Evolutionary conservation across 35 echinoderm and acorn worm genomes (phyloP), one percentile per base, ranked within the genome.

Genomic region (Apostichopus japonicus): DNA sequence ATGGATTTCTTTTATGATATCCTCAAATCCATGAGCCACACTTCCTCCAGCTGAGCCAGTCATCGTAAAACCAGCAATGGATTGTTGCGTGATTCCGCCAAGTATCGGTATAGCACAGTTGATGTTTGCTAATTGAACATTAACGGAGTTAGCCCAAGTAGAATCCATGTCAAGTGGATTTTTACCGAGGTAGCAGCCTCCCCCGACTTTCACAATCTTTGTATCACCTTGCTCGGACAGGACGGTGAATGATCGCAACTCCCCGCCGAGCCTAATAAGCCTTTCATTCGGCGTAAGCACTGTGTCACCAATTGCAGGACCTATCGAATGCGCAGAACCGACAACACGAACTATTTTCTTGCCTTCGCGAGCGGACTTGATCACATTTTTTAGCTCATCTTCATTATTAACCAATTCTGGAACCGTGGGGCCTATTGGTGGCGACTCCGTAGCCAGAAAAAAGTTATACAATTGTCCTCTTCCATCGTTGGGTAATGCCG

Each of bases 1-100:
- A 65, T 91, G 89, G 13, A 91, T 91, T 27, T 91, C 89, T 23
- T 54, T 91, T 4, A 91, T 79, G 76, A 78, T 53, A 57, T 91
- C 89, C 78, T 55, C 89, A 52, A 91, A 91, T 10, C 72, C 71
- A 33, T 77, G 53, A 11, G 11, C 9, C 14, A 58, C 6, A 27
- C 89, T 91, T 65, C 44, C 89, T 23, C 89, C 89, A 22, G 89
- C 72, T 19, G 89, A 91, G 19, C 89, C 89, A 10, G 89, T 91
- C 16, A 54, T 14, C 19, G 56, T 77, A 52, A 91, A 91, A 23
- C 89, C 89, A 44, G 53, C 71, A 8, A 91, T 72, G 6, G 89
- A 78, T 24, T 91, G 89, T 23, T 91, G 89, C 4, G 71, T 78
- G 51, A 91, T 91, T 9, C 89, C 89, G 19, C 89, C 89, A 55